A percentile compares a stretch with the other conserved stretches of the same genome.
Evolutionary conservation across 2,797 vertebrate genomes (phyloP).

Genomic region (Balearica regulorum): DNA sequence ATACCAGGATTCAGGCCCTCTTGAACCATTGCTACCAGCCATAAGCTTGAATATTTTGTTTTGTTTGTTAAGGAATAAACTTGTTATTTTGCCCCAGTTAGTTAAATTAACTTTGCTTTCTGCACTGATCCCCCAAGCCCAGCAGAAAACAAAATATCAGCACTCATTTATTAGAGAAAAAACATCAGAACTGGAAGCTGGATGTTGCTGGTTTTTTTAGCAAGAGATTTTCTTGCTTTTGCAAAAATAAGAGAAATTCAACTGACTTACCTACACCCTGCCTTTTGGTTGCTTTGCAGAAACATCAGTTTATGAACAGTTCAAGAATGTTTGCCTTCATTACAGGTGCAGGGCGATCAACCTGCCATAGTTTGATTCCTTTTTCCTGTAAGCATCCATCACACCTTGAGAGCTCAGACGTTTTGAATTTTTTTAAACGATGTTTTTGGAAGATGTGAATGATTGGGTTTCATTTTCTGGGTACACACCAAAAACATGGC

Average conservation of each 20-base stretch:
- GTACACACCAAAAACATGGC: neutral
- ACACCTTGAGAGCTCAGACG: neutral
- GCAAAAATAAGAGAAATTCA: neutral
- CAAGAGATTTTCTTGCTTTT: neutral
- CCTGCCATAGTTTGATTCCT: neutral
- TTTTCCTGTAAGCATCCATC: neutral
- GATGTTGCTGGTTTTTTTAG: neutral
- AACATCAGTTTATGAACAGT: neutral
- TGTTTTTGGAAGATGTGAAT: neutral
- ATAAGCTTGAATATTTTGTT: constrained; percentile 11
- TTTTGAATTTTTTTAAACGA: neutral
- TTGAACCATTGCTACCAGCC: constrained; percentile 39
- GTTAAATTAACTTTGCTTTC: constrained; percentile 24
- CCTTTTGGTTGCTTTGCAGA: neutral
- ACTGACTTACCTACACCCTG: neutral
- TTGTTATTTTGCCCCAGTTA: constrained; percentile 30
- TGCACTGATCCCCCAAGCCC: neutral
- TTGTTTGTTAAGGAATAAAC: constrained; percentile 33
- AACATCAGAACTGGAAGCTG: neutral
- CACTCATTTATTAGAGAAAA: neutral
- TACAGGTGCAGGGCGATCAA: neutral
- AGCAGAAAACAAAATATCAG: constrained; percentile 3
- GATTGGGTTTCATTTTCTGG: neutral
- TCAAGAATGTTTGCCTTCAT: neutral
- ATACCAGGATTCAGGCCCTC: constrained; percentile 13